A percentile compares a stretch with the other conserved stretches of the same genome.
These are phyloP conservation scores for Elaphurus davidianus DNA, from an alignment of 2,113 vertebrate species.

Conservation along the genomic window DNA sequence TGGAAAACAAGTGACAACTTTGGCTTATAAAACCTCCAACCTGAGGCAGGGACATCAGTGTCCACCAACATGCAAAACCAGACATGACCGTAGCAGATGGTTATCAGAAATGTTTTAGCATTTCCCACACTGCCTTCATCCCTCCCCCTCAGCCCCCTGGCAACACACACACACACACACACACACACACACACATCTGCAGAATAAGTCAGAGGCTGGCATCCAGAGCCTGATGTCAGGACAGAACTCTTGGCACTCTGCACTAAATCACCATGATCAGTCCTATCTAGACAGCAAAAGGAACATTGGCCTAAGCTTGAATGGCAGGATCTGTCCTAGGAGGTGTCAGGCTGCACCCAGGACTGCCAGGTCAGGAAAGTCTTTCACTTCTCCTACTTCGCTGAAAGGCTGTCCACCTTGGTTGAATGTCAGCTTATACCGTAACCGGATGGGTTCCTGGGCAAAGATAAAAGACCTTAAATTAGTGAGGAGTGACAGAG, in stretches of 20 bases:
- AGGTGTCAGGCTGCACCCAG: slow-evolving; percentile 68
- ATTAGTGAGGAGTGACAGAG: neutral
- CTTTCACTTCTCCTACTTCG: slow-evolving; percentile 84
- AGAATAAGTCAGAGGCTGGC: neutral
- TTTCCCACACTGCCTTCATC: neutral
- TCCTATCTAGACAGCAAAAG: neutral
- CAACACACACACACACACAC: neutral
- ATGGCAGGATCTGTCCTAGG: neutral
- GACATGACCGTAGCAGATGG: neutral
- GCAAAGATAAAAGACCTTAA: neutral
- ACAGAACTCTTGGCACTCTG: slow-evolving; percentile 39
- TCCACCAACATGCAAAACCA: slow-evolving; percentile 22
- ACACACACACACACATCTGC: neutral
- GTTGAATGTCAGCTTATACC: slow-evolving; percentile 84
- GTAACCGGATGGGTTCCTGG: slow-evolving; percentile 85
- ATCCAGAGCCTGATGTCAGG: slow-evolving; percentile 1
- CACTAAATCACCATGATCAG: neutral
- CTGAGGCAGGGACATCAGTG: slow-evolving; percentile 12
- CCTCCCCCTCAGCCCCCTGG: neutral
- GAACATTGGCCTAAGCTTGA: neutral
- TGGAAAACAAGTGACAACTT: slow-evolving; percentile 18
- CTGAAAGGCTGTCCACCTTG: slow-evolving; percentile 81
- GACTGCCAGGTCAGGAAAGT: slow-evolving; percentile 83
- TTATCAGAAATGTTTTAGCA: neutral
- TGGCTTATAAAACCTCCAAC: slow-evolving; percentile 48